phyloP scores from a whole-genome alignment of 2,113 vertebrate species.

The Suncus etruscus region DNA sequence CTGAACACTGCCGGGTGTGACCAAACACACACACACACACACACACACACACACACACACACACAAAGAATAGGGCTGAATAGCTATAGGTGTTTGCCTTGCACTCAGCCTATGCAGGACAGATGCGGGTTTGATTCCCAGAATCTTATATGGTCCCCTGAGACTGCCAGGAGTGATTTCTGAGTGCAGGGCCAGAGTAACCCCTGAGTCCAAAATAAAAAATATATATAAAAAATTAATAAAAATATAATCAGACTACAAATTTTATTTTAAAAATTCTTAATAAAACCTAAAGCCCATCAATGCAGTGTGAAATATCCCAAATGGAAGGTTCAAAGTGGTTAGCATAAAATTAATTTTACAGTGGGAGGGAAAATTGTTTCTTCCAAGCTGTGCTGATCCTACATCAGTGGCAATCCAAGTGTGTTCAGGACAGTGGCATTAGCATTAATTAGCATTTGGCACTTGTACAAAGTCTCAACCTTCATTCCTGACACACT shows the following conservation, averaged over 20 bases:
- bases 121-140: too few relatives aligned
- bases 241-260: not conserved
- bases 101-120: too few relatives aligned
- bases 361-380: not conserved
- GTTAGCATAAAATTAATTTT: constrained; percentile 23
- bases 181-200: too few relatives aligned
- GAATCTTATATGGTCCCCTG: too few relatives aligned
- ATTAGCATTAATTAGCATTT: not conserved
- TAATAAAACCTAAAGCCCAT: constrained; percentile 20
- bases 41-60: too few relatives aligned
- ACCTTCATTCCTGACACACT: not conserved
- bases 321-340: constrained; percentile 8
- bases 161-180: too few relatives aligned
- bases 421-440: not conserved
- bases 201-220: too few relatives aligned
- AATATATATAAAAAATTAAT: too few relatives aligned
- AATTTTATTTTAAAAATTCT: constrained; percentile 34
- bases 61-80: too few relatives aligned
- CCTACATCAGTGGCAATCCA: not conserved
- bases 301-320: constrained; percentile 1
- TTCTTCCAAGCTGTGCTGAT: not conserved
- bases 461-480: not conserved
- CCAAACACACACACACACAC: too few relatives aligned
- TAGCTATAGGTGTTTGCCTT: too few relatives aligned
- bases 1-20: too few relatives aligned